Base-by-base conservation (phyloP, 2,888 invertebrate genomes). In the Siphonodentalium dalli region DNA sequence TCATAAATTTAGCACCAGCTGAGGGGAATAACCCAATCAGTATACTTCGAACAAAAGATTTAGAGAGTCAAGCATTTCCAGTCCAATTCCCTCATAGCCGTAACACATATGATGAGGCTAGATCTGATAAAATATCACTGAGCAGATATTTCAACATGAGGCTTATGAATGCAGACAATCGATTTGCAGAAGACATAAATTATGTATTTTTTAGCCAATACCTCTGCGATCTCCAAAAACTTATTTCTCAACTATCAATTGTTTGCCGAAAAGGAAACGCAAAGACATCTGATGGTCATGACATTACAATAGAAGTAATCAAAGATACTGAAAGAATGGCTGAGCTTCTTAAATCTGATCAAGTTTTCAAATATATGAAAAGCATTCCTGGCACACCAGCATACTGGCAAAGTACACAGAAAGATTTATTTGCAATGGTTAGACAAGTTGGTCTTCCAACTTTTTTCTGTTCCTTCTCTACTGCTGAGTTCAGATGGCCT, bases 131-230 rank as follows among this genome's bases (percentile, higher is more conserved):
- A 23, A 11, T 55, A 9, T 27, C 29, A 15, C 23, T 41, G 7
- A 23, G 29, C n/a, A 44, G 47, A 26, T 58, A 58, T 34, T 46
- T 54, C 23, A 35, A 54, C 9, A 23, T 24, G 3, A 42, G 54
- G 21, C 34, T 58, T 6, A 33, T 54, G 27, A 42, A 28, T 39
- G 41, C 35, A 20, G 51, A 54, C 20, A 26, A 39, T 28, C 31
- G 47, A 23, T 58, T 50, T 43, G 49, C 54, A 15, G 31, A 20
- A 29, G 51, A 58, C 33, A 21, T 29, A 5, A 33, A 41, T 23
- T 54, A 47, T 34, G 39, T 58, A 9, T 58, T 54, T 27, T 54
- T 29, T 33, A 38, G 37, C 15, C 58, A 58, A 18, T 58, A 54
- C 26, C 6, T 50, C n/a, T 43, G 39, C 11, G 58, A 58, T 40